Evolutionary conservation across 2,113 vertebrate genomes (phyloP).

Genomic region (Orthochromis malagaraziensis): DNA sequence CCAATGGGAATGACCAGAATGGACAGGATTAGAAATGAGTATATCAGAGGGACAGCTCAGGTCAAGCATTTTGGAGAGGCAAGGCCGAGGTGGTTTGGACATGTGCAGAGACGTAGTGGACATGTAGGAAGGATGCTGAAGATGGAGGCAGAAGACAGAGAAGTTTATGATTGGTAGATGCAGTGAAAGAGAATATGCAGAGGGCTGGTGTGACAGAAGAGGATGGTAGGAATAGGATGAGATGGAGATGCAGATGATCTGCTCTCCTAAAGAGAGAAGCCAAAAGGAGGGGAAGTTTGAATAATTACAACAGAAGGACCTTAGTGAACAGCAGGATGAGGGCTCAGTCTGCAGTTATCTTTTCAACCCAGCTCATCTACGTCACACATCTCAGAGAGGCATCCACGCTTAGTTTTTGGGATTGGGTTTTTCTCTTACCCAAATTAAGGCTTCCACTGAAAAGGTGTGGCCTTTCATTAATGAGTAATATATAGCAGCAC

Average conservation of each 20-base stretch:
- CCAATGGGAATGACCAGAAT: not conserved
- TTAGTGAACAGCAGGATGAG: not conserved
- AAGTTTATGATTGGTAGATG: not conserved
- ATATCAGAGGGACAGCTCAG: not conserved
- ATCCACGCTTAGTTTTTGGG: fast-evolving
- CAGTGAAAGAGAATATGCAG: not conserved
- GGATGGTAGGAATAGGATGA: not conserved
- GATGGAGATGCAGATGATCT: not conserved
- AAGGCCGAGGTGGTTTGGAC: not conserved
- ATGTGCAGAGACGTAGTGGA: not conserved
- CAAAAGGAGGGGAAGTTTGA: not conserved
- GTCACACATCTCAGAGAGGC: fast-evolving
- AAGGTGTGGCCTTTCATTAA: not conserved
- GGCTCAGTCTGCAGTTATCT: not conserved
- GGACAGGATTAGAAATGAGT: not conserved
- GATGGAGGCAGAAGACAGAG: not conserved
- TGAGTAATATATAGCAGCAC: not conserved
- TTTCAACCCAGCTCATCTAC: not conserved
- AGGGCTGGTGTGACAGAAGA: not conserved
- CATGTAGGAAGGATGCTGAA: not conserved
- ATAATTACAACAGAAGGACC: not conserved
- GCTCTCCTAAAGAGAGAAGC: not conserved
- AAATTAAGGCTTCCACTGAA: fast-evolving
- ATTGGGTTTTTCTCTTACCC: not conserved
- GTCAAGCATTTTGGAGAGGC: not conserved